These are phyloP conservation scores for Nasonia oneida DNA, from an alignment of 2,888 invertebrate species.

Conservation along the genomic window DNA sequence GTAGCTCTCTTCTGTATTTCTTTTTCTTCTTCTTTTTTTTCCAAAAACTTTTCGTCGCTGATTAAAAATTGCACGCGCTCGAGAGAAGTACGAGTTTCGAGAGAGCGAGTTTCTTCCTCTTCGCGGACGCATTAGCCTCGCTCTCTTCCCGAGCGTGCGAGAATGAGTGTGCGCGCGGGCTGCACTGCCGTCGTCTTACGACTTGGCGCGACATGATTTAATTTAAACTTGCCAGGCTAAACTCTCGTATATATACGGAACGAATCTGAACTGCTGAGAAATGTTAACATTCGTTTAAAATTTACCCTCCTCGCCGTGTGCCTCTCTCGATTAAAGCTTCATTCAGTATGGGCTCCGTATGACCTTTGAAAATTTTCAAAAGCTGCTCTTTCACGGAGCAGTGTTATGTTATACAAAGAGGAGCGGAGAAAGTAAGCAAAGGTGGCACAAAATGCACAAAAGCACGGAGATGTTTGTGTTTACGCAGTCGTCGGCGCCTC, in stretches of 20 bases:
- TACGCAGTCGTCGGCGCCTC: background rate
- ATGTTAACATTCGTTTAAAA: conserved; percentile 51
- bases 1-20: background rate
- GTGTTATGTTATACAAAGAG: background rate
- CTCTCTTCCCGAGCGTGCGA: conserved; percentile 38
- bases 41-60: conserved; percentile 52
- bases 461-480: background rate
- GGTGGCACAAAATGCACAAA: background rate
- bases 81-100: conserved; percentile 27
- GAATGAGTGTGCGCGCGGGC: conserved; percentile 17
- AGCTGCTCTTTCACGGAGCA: background rate
- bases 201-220: conserved; percentile 69
- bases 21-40: conserved; percentile 28
- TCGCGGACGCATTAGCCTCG: conserved; percentile 38
- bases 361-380: background rate
- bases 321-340: background rate
- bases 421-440: background rate
- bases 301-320: conserved; percentile 5
- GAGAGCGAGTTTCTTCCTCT: background rate
- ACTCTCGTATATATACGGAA: conserved; percentile 19
- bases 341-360: background rate
- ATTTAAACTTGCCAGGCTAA: conserved; percentile 70
- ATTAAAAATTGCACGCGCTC: conserved; percentile 57
- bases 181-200: conserved; percentile 57
- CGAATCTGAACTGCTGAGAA: conserved; percentile 29